These are phyloP conservation scores for Drosophila niveifrons DNA, from an alignment of 2,888 invertebrate genomes.

Conservation along the genomic window DNA sequence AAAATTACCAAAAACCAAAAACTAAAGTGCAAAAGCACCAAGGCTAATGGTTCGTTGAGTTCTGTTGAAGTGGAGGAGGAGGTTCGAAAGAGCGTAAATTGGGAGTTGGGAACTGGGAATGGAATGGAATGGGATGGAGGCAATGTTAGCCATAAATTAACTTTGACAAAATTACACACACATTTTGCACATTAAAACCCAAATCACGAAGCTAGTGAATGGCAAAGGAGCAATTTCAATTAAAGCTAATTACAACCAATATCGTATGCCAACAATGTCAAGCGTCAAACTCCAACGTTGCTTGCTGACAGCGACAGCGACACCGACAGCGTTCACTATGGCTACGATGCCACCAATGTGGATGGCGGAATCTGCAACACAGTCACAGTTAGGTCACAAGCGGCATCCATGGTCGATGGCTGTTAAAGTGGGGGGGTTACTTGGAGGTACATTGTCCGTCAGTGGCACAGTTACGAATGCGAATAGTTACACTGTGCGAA, in stretches of 20 bases:
- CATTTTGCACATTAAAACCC: slow-evolving; percentile 76
- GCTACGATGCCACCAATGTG: slow-evolving; percentile 53
- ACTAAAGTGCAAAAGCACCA: slow-evolving; percentile 24
- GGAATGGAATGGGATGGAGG: neutral
- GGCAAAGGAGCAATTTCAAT: slow-evolving; percentile 82
- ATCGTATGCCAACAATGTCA: slow-evolving; percentile 81
- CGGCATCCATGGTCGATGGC: slow-evolving; percentile 18
- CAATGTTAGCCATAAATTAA: slow-evolving; percentile 73
- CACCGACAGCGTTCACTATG: slow-evolving; percentile 1
- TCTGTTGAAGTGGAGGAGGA: slow-evolving; percentile 2
- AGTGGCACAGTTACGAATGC: slow-evolving; percentile 48
- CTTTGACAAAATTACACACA: slow-evolving; percentile 68
- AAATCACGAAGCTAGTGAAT: slow-evolving; percentile 70
- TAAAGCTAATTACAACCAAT: slow-evolving; percentile 83
- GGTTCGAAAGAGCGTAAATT: no score
- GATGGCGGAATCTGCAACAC: slow-evolving; percentile 38
- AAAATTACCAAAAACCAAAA: slow-evolving; percentile 21
- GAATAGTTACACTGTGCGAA: slow-evolving; percentile 31
- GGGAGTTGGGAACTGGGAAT: neutral
- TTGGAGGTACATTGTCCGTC: slow-evolving; percentile 8
- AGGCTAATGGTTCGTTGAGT: slow-evolving; percentile 18
- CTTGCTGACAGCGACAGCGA: slow-evolving; percentile 9
- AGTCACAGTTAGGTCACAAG: slow-evolving; percentile 11
- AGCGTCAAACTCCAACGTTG: slow-evolving; percentile 61
- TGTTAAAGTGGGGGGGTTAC: neutral